Evolutionary conservation across 2,113 vertebrate genomes (phyloP).

Genomic region (Puntigrus tetrazona): DNA sequence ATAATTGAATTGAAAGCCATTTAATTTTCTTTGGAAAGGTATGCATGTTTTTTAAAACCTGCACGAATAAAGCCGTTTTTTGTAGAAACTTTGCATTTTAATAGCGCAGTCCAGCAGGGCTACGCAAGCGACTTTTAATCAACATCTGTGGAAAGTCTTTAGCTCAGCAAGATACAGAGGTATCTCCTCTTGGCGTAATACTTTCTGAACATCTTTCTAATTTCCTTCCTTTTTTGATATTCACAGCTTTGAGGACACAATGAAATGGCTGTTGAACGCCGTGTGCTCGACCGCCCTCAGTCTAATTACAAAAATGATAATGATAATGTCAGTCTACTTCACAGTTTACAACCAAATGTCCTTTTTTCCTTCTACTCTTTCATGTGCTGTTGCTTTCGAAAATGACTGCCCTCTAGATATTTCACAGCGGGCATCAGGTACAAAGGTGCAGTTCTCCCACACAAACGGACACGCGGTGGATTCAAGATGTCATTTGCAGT

Average conservation of each 20-base stretch:
- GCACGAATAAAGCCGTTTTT: background rate
- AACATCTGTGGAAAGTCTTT: constrained; percentile 1
- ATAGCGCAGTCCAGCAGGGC: background rate
- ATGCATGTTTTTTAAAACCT: background rate
- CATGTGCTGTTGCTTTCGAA: constrained; percentile 17
- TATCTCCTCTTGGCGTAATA: background rate
- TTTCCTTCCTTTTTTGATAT: background rate
- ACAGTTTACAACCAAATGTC: constrained; percentile 26
- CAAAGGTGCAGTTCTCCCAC: constrained; percentile 7
- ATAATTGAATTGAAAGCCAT: background rate
- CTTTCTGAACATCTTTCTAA: background rate
- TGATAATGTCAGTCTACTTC: constrained; percentile 12
- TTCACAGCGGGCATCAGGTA: constrained; percentile 22
- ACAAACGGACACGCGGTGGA: background rate
- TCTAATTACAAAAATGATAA: constrained; percentile 27
- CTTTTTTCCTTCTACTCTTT: background rate
- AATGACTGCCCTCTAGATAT: constrained; percentile 1
- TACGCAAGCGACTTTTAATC: background rate
- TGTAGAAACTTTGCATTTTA: background rate
- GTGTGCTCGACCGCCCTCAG: background rate
- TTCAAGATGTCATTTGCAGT: constrained; percentile 13
- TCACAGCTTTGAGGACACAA: background rate
- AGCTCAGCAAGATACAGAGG: background rate
- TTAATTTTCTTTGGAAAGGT: background rate
- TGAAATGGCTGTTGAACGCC: background rate